Percentiles rank a stretch among this genome's conserved stretches.
Conservation (phyloP, 35 echinoderm and acorn worm genomes). For the Lytechinus variegatus region DNA sequence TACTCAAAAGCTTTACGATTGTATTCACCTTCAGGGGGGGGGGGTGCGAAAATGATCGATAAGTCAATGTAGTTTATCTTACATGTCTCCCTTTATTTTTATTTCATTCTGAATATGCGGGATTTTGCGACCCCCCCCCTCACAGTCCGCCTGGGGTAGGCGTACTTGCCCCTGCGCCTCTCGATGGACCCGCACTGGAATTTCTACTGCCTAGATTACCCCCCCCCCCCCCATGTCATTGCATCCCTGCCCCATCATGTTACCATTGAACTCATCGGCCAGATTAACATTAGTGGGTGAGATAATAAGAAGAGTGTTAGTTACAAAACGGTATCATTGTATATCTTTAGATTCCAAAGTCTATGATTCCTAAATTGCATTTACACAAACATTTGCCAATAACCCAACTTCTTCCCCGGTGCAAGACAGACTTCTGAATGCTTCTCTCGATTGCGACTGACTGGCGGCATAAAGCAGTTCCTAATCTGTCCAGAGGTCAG, state of each 20-base stretch:
- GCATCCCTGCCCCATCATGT: background rate
- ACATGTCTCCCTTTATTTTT: too few species aligned
- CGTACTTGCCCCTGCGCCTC: background rate
- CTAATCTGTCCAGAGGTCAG: background rate
- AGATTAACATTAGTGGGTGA: background rate
- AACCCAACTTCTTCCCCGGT: background rate
- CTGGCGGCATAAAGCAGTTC: conserved; percentile 9
- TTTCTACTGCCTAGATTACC: too few species aligned
- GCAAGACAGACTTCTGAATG: background rate
- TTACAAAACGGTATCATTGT: background rate
- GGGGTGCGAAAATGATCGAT: too few species aligned
- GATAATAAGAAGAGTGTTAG: background rate
- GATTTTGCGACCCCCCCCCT: too few species aligned
- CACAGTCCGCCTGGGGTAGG: too few species aligned
- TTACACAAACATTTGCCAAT: background rate
- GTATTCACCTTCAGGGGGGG: too few species aligned
- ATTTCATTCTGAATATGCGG: too few species aligned
- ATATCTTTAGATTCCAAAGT: background rate
- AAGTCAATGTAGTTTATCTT: too few species aligned
- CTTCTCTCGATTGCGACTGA: background rate
- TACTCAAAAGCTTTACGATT: too few species aligned
- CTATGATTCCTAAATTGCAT: background rate
- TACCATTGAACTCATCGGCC: background rate
- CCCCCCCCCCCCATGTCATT: background rate
- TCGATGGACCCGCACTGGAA: too few species aligned